phyloP scores from a whole-genome alignment of 1,140 invertebrate species.

The Hormaphis cornu region DNA sequence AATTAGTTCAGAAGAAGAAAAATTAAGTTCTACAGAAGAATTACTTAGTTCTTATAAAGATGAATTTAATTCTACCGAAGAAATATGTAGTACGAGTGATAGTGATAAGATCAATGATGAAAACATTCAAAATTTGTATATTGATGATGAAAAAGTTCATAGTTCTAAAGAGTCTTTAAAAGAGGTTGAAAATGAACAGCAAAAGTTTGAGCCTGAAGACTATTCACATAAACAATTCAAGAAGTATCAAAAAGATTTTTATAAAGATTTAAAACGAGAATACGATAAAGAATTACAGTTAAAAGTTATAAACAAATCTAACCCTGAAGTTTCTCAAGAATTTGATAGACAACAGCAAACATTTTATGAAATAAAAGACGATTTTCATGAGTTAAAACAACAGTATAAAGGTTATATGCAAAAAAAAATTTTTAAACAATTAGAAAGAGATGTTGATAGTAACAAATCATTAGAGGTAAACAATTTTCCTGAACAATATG shows the following conservation, averaged over 20 bases:
- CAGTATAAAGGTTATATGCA: slow-evolving; percentile 2
- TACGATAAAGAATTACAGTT: background rate
- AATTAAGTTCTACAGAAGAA: background rate
- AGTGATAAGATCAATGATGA: too few relatives aligned
- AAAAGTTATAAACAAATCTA: background rate
- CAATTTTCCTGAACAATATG: background rate
- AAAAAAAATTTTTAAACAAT: background rate
- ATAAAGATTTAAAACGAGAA: slow-evolving; percentile 4
- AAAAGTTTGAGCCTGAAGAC: background rate
- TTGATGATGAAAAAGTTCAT: background rate
- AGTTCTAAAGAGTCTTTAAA: background rate
- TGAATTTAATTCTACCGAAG: background rate
- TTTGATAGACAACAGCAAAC: background rate
- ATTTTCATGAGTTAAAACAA: background rate
- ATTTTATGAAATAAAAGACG: background rate
- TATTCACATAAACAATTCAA: slow-evolving; percentile 2
- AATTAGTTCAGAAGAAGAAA: background rate
- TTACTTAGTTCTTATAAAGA: background rate
- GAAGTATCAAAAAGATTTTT: background rate
- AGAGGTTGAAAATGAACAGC: background rate
- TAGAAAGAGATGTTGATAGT: background rate
- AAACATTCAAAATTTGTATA: too few relatives aligned
- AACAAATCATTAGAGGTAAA: background rate
- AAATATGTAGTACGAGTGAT: background rate
- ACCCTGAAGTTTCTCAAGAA: background rate